phyloP scores from a whole-genome alignment of 2,797 vertebrate species.

The Hoplostethus mediterraneus region DNA sequence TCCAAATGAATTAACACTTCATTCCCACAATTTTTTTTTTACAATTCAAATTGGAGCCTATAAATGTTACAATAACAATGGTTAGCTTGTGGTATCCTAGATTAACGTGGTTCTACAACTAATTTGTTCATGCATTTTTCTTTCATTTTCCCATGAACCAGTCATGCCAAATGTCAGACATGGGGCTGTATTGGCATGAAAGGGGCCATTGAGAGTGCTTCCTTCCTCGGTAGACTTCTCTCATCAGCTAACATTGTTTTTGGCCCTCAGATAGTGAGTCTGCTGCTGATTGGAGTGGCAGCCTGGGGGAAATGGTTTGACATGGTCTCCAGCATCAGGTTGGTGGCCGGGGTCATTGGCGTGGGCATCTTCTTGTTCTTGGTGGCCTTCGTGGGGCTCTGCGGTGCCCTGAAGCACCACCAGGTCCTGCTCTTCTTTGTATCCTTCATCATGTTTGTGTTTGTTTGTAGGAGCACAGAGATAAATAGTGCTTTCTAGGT shows the following conservation, averaged over 20 bases:
- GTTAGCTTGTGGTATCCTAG: too few species aligned
- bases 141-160: too few species aligned
- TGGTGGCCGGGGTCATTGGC: conserved; percentile 90
- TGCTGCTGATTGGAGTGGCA: conserved; percentile 92
- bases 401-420: conserved; percentile 93
- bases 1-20: too few species aligned
- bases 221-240: neutral
- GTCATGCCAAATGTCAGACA: too few species aligned
- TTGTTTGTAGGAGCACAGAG: neutral
- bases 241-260: neutral
- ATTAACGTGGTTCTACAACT: too few species aligned
- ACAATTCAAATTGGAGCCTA: too few species aligned
- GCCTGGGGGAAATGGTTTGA: conserved; percentile 95
- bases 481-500: too few species aligned
- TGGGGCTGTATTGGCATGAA: neutral
- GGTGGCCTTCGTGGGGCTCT: conserved; percentile 92
- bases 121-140: too few species aligned
- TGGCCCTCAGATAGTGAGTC: conserved; percentile 89
- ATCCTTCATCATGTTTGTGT: conserved; percentile 85
- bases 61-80: too few species aligned
- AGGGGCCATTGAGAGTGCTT: conserved; percentile 2
- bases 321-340: conserved; percentile 93
- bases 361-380: conserved; percentile 94
- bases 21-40: too few species aligned
- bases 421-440: conserved; percentile 98